phyloP scores from a whole-genome alignment of 2,113 vertebrate species.

The Danio rerio region GRCz12tu NC_133190.1:14038001-14038500 shows the following conservation, averaged over 20 bases:
- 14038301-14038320: neutral
- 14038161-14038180: no score
- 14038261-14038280: neutral
- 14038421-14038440: constrained; percentile 43
- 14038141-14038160: no score
- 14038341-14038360: constrained; percentile 26
- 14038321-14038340: constrained; percentile 7
- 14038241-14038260: neutral
- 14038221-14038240: no score
- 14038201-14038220: no score
- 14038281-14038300: accelerated
- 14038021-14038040: neutral
- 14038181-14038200: no score
- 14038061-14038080: no score
- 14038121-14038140: no score
- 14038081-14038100: no score
- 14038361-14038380: constrained; percentile 12
- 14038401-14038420: constrained; percentile 15
- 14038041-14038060: no score
- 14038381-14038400: neutral
- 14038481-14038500: neutral
- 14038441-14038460: neutral
- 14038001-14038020: neutral
- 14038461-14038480: neutral
- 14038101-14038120: no score